A percentile compares a stretch with the other conserved stretches of the same genome.
Evolutionary conservation across 2,797 vertebrate genomes (phyloP).

Genomic region (Jordanella pulchra): DNA sequence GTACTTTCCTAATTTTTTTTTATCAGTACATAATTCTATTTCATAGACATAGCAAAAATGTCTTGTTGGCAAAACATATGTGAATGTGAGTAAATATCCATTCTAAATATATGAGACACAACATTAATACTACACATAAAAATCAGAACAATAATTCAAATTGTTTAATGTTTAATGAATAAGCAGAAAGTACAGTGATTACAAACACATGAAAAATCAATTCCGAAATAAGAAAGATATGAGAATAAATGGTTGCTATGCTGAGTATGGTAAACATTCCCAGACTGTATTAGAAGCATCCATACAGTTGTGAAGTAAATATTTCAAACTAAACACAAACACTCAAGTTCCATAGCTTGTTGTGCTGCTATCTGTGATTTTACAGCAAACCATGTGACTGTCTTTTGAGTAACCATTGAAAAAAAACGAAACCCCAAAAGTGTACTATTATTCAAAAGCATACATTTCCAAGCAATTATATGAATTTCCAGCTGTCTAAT

Average conservation of each 20-base stretch:
- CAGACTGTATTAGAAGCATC: no score
- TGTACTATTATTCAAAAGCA: no score
- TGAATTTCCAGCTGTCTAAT: neutral
- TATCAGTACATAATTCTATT: constrained; percentile 53
- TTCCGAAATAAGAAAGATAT: neutral
- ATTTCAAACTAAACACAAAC: no score
- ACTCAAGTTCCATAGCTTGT: neutral
- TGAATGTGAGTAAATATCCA: neutral
- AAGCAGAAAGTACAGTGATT: neutral
- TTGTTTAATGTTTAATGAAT: neutral
- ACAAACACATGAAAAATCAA: neutral
- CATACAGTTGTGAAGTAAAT: no score
- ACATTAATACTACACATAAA: neutral
- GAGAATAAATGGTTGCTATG: no score
- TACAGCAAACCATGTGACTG: neutral
- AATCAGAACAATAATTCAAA: neutral
- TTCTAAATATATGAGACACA: neutral
- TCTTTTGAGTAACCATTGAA: neutral
- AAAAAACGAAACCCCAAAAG: no score
- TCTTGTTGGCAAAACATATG: neutral
- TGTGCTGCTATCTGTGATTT: neutral
- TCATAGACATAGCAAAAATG: constrained; percentile 16
- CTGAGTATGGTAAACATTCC: no score
- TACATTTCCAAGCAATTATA: neutral
- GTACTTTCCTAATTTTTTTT: constrained; percentile 56